A percentile compares a stretch with the other conserved stretches of the same genome.
Conservation (phyloP, 2,113 vertebrate species). For the Zapornia atra region DNA sequence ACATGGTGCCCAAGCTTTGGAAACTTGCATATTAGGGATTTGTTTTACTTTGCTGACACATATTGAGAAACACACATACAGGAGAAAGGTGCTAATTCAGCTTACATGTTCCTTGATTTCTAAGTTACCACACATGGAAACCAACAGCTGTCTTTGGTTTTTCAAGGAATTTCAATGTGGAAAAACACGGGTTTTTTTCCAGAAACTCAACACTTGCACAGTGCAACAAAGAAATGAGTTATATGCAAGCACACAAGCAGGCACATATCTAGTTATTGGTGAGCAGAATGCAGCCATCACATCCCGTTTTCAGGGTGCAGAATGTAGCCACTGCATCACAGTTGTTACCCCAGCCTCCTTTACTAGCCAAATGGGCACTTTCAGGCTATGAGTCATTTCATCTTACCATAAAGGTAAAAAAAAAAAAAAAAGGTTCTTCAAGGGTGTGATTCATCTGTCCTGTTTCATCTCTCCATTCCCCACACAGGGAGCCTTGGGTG, state of each 20-base stretch:
- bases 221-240: not conserved
- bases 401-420: slow-evolving; percentile 22
- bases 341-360: not conserved
- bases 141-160: not conserved
- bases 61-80: not conserved
- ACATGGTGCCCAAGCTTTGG: not conserved
- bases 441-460: slow-evolving; percentile 63
- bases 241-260: accelerated
- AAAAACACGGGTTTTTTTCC: not conserved
- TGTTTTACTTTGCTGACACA: not conserved
- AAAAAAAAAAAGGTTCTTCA: slow-evolving; percentile 30
- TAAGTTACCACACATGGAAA: not conserved
- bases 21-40: not conserved
- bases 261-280: not conserved
- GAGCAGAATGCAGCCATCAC: not conserved
- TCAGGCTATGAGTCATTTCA: not conserved
- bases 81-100: not conserved
- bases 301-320: not conserved
- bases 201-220: accelerated
- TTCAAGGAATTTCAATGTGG: not conserved
- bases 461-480: slow-evolving; percentile 47
- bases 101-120: not conserved
- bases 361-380: not conserved
- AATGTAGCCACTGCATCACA: not conserved
- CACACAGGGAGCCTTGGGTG: slow-evolving; percentile 43